Base-by-base conservation (phyloP, 2,888 invertebrate genomes). In the Catonia carolina region DNA sequence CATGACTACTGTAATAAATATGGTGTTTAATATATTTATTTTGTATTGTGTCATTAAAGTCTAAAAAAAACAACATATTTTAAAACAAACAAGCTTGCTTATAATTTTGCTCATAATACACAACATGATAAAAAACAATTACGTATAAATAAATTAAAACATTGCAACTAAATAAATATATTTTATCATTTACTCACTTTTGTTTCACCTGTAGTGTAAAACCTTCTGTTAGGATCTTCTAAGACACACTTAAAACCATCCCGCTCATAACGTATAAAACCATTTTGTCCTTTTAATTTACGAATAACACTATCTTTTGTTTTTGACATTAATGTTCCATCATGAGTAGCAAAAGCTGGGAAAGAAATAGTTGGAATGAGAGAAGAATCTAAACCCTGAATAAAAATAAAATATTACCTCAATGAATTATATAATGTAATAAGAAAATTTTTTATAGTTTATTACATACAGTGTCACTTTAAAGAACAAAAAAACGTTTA, bases 321-420 rank as follows among this genome's bases (percentile, higher is more conserved):
- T 68, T 87, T 80, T 58, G 83, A 83, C 58, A 91, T 89, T n/a
- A 97, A 73, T 18, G 84, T 77, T 64, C 93, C 90, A 71, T 98
- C 97, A 67, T 99, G 99, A 1, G 97, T 95, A 1, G 95, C 95
- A 76, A 99, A 99, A 0, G 95, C 94, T 17, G 99, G 99, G 77
- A 96, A 99, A 17, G 96, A 93, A 68, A 99, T 84, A 1, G 97
- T 95, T 4, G 95, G 84, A 39, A 99, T 70, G 20, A 99, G 77
- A 1, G 96, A 88, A 0, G 89, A 84, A 76, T 99, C 99, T 2
- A 96, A 93, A 62, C 91, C 94, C 91, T 95, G 67, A 60, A 73
- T 70, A 66, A 58, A 63, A 61, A 57, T 57, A 57, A 50, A 50
- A 22, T 12, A 49, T 5, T 36, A 39, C 18, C 12, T 36, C 33